Base-by-base conservation (phyloP, 2,888 invertebrate species). In the Drosophila cracens region DNA sequence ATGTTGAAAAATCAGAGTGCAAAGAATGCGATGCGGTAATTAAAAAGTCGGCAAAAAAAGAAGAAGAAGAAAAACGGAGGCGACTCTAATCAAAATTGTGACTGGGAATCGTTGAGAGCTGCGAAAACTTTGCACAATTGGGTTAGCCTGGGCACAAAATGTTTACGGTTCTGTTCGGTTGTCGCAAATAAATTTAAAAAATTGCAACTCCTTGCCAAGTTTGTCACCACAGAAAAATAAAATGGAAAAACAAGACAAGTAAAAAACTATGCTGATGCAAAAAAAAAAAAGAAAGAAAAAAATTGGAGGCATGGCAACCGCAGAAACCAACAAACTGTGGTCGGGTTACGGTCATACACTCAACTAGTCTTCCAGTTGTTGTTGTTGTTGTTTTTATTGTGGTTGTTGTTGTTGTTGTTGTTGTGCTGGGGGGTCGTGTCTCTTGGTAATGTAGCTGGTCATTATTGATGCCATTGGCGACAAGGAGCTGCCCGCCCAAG, bases 161-260 rank as follows among this genome's bases (percentile, higher is more conserved):
- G 79, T 73, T 74, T 75, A 70, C 68, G 58, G 63, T 54, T n/a
- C 56, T 38, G 63, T 46, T 46, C 61, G 63, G 68, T 54, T 73
- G 73, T 72, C 63, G 70, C 70, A 76, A 87, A 83, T 81, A 84
- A 84, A 83, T 83, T 87, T 63, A 73, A 86, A 88, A 88, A 81
- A 78, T 66, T 75, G 81, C 87, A 70, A 71, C 87, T 81, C 87
- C 67, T 81, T 84, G 84, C 89, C 84, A 84, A 84, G 79, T 84
- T 84, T 89, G 89, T 87, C 89, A 76, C 84, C 89, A 68, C 84
- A 72, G 60, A 53, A 66, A 67, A 65, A 63, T 61, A 77, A 65
- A 48, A 40, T 29, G 40, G 63, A 64, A 70, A 58, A 70, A 49
- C 61, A 31, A 65, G 33, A 65, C 34, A n/a, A 51, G 52, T 13